A percentile compares a stretch with the other conserved stretches of the same genome.
phyloP scores from a whole-genome alignment of 2,888 invertebrate genomes.

The Geotrupes spiniger region DNA sequence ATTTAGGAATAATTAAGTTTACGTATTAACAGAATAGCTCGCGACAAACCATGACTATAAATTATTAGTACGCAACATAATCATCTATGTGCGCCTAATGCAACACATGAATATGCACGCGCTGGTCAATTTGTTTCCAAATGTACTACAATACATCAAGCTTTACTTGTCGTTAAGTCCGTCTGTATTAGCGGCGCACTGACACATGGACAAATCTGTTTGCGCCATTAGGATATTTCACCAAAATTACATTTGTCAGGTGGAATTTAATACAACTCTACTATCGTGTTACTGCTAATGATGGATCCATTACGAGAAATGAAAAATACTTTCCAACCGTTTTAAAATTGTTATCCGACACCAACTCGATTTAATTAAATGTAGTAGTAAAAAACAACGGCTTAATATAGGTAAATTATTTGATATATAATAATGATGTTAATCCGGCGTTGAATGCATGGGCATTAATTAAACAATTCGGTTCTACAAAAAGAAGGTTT shows the following conservation, averaged over 20 bases:
- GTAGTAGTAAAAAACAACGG: too few relatives aligned
- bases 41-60: conserved; percentile 18
- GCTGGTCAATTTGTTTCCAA: conserved; percentile 42
- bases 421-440: too few relatives aligned
- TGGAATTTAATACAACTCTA: conserved; percentile 41
- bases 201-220: conserved; percentile 49
- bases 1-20: conserved; percentile 22
- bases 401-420: too few relatives aligned
- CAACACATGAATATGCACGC: conserved; percentile 35
- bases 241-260: conserved; percentile 48
- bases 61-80: conserved; percentile 25
- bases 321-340: not conserved
- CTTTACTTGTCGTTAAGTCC: conserved; percentile 48
- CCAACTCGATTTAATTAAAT: too few relatives aligned
- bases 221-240: conserved; percentile 48
- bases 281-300: conserved; percentile 12
- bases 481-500: too few relatives aligned
- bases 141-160: conserved; percentile 46
- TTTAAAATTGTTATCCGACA: too few relatives aligned
- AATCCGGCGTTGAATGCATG: too few relatives aligned
- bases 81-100: conserved; percentile 32
- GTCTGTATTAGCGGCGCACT: conserved; percentile 45
- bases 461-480: too few relatives aligned
- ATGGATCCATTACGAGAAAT: conserved; percentile 7
- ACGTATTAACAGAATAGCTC: conserved; percentile 14